Evolutionary conservation across 2,113 vertebrate genomes (phyloP).

Genomic region (Hemiscyllium ocellatum): DNA sequence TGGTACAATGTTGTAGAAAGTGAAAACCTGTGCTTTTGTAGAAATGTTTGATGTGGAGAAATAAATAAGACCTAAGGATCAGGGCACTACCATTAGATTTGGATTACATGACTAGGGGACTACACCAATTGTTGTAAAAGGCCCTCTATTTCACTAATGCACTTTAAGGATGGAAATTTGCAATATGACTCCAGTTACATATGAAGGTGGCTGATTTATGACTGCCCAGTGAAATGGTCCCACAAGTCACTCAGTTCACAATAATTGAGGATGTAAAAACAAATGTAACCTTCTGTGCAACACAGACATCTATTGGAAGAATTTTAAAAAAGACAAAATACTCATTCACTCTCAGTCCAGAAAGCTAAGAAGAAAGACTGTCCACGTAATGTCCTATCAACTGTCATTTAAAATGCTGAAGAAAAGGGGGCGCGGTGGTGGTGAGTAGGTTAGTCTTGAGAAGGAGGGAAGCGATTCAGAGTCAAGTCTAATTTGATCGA

Average conservation of each 20-base stretch:
- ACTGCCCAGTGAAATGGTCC: too few relatives aligned
- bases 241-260: too few relatives aligned
- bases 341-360: background rate
- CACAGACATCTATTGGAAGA: background rate
- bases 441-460: too few relatives aligned
- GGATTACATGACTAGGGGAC: background rate
- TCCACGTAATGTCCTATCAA: background rate
- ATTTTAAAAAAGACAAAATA: background rate
- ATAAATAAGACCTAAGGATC: background rate
- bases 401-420: background rate
- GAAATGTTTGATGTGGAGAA: background rate
- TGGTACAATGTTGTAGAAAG: background rate
- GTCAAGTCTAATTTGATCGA: background rate
- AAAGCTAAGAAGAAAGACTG: background rate
- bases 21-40: background rate
- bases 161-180: too few relatives aligned
- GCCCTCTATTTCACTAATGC: too few relatives aligned
- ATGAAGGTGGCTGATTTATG: too few relatives aligned
- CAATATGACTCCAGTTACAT: too few relatives aligned
- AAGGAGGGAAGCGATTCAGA: background rate
- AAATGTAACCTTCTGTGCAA: too few relatives aligned
- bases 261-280: too few relatives aligned
- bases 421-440: background rate
- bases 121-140: too few relatives aligned
- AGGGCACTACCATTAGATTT: background rate